phyloP scores from a whole-genome alignment of 2,113 vertebrate species.

The Cebidichthys violaceus region DNA sequence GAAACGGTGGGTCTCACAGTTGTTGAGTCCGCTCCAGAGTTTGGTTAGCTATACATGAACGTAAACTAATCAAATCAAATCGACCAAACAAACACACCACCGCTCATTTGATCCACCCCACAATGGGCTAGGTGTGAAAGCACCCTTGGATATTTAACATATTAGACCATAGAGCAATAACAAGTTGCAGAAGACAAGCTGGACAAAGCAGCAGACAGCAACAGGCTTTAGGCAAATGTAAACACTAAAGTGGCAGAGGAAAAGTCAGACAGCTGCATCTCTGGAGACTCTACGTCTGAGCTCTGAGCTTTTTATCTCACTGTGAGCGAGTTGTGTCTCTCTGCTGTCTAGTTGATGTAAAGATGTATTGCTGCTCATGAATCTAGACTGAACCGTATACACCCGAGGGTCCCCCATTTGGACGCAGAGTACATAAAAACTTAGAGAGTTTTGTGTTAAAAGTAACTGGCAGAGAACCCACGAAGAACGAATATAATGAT shows the following conservation, averaged over 20 bases:
- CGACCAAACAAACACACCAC: not conserved
- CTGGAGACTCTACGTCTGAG: not conserved
- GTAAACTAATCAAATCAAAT: not conserved
- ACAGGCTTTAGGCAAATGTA: not conserved
- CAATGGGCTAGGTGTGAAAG: not conserved
- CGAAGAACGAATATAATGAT: no score
- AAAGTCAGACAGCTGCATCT: slow-evolving; percentile 9
- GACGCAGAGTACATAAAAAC: no score
- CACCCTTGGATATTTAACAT: not conserved
- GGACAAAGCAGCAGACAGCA: not conserved
- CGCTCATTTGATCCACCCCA: not conserved
- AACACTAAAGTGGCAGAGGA: not conserved
- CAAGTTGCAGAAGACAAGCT: not conserved
- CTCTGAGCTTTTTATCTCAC: not conserved
- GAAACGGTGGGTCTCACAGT: not conserved
- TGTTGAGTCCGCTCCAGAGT: not conserved
- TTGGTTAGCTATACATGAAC: not conserved
- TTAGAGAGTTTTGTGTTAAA: no score
- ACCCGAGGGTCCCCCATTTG: no score
- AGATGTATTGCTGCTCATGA: not conserved
- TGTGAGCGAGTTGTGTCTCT: not conserved
- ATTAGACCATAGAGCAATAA: not conserved
- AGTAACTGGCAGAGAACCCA: no score
- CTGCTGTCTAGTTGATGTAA: not conserved
- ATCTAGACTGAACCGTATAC: not conserved